phyloP scores from a whole-genome alignment of 2,113 vertebrate genomes.

The Tinamus guttatus region DNA sequence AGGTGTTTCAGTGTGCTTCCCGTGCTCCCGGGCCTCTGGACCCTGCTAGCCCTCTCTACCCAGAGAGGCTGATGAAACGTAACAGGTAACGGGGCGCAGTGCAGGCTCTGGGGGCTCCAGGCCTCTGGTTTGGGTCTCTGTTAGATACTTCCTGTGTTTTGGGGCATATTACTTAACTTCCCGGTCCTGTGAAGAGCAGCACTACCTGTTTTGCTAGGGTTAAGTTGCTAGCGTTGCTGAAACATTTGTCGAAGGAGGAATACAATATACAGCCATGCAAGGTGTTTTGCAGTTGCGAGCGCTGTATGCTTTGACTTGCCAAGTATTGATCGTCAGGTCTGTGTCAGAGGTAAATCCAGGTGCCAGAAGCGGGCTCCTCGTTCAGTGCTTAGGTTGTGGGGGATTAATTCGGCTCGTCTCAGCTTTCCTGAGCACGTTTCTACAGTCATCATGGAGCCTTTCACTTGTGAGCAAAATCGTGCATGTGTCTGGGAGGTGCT shows the following conservation, averaged over 20 bases:
- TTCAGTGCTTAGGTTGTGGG: not conserved
- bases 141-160: conserved; percentile 9
- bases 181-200: not conserved
- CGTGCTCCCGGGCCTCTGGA: not conserved
- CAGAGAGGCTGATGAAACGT: not conserved
- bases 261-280: not conserved
- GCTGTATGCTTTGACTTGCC: not conserved
- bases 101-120: not conserved
- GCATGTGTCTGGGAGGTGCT: not conserved
- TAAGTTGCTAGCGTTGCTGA: not conserved
- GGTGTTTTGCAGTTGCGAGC: not conserved
- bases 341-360: not conserved
- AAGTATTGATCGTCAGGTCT: not conserved
- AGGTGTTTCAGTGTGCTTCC: rapidly evolving
- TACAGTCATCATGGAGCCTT: rapidly evolving
- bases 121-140: not conserved
- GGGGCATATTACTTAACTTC: conserved; percentile 32
- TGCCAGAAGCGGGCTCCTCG: not conserved
- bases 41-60: not conserved
- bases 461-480: not conserved
- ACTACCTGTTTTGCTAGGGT: conserved; percentile 11
- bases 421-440: rapidly evolving
- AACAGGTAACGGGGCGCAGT: not conserved
- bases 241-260: not conserved
- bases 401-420: not conserved